Percentiles rank a stretch among this genome's conserved stretches.
phyloP scores from a whole-genome alignment of 1,140 invertebrate genomes.

The Euglossa dilemma region DNA sequence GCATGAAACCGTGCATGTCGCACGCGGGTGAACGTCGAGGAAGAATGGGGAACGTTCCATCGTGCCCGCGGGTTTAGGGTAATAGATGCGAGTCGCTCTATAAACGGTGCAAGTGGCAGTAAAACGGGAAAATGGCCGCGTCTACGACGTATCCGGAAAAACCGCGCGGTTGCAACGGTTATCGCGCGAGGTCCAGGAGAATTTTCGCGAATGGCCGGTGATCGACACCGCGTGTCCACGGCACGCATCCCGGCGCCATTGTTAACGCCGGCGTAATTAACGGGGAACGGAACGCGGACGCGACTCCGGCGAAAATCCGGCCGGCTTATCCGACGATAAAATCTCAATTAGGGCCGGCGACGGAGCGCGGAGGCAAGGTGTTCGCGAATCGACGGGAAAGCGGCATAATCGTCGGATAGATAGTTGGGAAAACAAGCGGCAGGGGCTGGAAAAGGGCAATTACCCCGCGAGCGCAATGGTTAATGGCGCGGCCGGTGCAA shows the following conservation, averaged over 20 bases:
- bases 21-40: no score
- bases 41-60: not conserved
- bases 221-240: no score
- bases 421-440: conserved; percentile 68
- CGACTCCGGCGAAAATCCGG: conserved; percentile 17
- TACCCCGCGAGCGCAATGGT: conserved; percentile 64
- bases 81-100: not conserved
- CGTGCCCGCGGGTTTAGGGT: not conserved
- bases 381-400: conserved; percentile 60
- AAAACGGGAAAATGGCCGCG: no score
- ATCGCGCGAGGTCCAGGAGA: no score
- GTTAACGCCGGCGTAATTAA: no score
- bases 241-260: no score
- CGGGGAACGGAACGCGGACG: not conserved
- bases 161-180: no score
- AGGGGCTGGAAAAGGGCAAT: conserved; percentile 52
- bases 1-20: no score
- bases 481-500: conserved; percentile 71
- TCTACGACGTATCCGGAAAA: no score
- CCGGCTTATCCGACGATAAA: conserved; percentile 50
- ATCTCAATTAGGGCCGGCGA: conserved; percentile 51
- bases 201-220: no score
- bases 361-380: conserved; percentile 15
- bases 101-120: no score
- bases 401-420: conserved; percentile 74